Conservation (phyloP, 2,797 vertebrate species). For the Calcarius lapponicus region DNA sequence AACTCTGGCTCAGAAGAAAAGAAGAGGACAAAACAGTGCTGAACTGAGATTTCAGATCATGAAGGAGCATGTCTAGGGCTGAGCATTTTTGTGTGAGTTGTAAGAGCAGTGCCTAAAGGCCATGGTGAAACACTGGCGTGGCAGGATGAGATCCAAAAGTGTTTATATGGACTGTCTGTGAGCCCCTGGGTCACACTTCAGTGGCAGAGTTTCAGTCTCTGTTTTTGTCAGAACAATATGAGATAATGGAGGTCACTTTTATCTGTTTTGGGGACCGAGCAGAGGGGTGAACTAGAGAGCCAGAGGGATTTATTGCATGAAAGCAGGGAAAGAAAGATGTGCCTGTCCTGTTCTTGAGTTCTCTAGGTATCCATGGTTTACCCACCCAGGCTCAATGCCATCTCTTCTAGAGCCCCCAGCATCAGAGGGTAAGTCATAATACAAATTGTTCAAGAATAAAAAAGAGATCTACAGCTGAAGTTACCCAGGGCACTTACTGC, state of each 20-base stretch:
- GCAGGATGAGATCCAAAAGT: neutral
- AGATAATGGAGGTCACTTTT: neutral
- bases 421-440: neutral
- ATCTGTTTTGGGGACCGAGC: rapidly evolving
- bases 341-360: neutral
- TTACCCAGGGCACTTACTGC: neutral
- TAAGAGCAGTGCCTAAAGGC: neutral
- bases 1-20: neutral
- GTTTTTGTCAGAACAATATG: neutral
- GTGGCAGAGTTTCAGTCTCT: neutral
- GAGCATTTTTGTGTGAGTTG: neutral
- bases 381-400: neutral
- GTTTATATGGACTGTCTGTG: neutral
- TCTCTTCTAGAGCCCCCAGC: neutral
- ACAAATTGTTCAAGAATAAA: neutral
- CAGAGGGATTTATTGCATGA: neutral
- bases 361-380: neutral
- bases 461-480: neutral
- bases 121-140: neutral
- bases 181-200: neutral
- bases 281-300: neutral
- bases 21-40: neutral
- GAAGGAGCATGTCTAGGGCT: neutral
- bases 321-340: neutral
- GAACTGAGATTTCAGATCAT: neutral